These are phyloP conservation scores for Tyria jacobaeae DNA, from an alignment of 2,888 invertebrate species.

Conservation along the genomic window DNA sequence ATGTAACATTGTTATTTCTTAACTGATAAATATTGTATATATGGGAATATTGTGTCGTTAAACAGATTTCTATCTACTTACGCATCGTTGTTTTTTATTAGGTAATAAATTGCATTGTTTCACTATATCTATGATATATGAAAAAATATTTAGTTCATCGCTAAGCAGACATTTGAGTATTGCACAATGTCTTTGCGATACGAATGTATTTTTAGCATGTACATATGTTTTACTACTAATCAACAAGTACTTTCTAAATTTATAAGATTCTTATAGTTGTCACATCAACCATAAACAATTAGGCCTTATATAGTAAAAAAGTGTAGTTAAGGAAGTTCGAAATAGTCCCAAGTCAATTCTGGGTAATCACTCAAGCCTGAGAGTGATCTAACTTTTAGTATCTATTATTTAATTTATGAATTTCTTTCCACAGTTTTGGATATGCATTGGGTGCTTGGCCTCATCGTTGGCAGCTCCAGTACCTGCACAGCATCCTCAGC, in stretches of 20 bases:
- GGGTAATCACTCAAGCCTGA: too few relatives aligned
- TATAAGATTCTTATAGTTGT: too few relatives aligned
- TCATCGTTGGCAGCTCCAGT: slow-evolving; percentile 69
- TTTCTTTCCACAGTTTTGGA: slow-evolving; percentile 64
- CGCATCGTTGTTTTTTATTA: slow-evolving; percentile 1
- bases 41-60: neutral
- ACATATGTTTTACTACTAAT: too few relatives aligned
- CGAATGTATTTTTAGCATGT: too few relatives aligned
- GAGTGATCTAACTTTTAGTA: too few relatives aligned
- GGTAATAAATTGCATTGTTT: neutral
- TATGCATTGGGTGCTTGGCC: slow-evolving; percentile 73
- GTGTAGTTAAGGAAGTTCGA: too few relatives aligned
- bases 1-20: slow-evolving; percentile 24
- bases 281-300: too few relatives aligned
- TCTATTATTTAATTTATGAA: neutral
- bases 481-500: slow-evolving; percentile 57
- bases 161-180: neutral
- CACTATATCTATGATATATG: neutral
- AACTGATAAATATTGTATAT: slow-evolving; percentile 22
- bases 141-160: neutral
- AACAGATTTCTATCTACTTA: neutral
- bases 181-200: neutral
- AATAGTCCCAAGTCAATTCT: too few relatives aligned
- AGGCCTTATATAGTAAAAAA: too few relatives aligned
- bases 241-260: too few relatives aligned